Percentiles rank a stretch among this genome's conserved stretches.
phyloP scores from a whole-genome alignment of 2,797 vertebrate genomes.

The Mormyrus proboscirostris region DNA sequence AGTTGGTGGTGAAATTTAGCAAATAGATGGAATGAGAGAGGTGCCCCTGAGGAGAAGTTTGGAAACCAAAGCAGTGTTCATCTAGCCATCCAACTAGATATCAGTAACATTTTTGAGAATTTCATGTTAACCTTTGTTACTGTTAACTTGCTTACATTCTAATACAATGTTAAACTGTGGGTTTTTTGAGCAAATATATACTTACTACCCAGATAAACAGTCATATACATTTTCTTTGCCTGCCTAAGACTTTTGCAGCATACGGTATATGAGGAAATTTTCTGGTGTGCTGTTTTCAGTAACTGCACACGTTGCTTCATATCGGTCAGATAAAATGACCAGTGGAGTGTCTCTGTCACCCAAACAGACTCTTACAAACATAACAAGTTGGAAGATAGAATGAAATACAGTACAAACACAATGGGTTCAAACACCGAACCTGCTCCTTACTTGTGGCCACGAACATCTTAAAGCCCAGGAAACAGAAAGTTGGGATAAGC shows the following conservation, averaged over 20 bases:
- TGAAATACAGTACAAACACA: neutral
- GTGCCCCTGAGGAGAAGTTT: neutral
- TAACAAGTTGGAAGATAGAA: neutral
- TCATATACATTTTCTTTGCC: neutral
- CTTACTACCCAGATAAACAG: neutral
- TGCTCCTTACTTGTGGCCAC: neutral
- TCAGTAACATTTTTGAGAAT: neutral
- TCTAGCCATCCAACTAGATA: neutral
- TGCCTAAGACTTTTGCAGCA: neutral
- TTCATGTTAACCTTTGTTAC: neutral
- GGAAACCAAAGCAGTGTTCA: neutral
- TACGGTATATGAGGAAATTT: neutral
- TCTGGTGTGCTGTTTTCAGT: neutral
- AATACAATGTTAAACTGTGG: neutral
- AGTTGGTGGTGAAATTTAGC: neutral
- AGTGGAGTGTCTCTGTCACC: neutral
- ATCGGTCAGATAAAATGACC: neutral
- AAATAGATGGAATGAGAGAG: neutral
- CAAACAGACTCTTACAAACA: neutral
- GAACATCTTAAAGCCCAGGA: neutral
- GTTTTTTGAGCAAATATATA: neutral
- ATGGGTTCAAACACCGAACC: neutral
- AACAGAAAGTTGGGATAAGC: neutral
- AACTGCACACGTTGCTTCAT: neutral
- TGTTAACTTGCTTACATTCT: neutral